Base-by-base conservation (phyloP, 2,888 invertebrate species). In the Noctua pronuba region DNA sequence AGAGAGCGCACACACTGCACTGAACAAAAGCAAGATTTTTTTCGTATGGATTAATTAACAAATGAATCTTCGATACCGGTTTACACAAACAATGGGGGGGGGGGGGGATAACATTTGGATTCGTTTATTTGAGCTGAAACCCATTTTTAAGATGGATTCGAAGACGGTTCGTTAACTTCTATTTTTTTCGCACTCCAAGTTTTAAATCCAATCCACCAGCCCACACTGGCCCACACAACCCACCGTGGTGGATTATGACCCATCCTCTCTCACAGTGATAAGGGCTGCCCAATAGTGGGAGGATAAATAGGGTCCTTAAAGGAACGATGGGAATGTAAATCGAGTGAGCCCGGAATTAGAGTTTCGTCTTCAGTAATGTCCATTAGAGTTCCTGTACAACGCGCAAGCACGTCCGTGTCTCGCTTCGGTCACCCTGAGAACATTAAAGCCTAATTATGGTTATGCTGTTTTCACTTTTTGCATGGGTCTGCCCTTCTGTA, bases 401-500 rank as follows among this genome's bases (percentile, higher is more conserved):
- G n/a, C n/a, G n/a, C n/a, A n/a, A n/a, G n/a, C n/a, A n/a, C n/a
- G n/a, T n/a, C n/a, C n/a, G n/a, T n/a, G n/a, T n/a, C n/a, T n/a
- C n/a, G n/a, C n/a, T n/a, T n/a, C n/a, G n/a, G n/a, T n/a, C n/a
- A n/a, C n/a, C n/a, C n/a, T n/a, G n/a, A n/a, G n/a, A n/a, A n/a
- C n/a, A n/a, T n/a, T n/a, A n/a, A n/a, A n/a, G n/a, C n/a, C n/a
- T n/a, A n/a, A n/a, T n/a, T n/a, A n/a, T n/a, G n/a, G n/a, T n/a
- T n/a, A n/a, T n/a, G n/a, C n/a, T n/a, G n/a, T n/a, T n/a, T n/a
- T n/a, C n/a, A n/a, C n/a, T n/a, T n/a, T n/a, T n/a, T n/a, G n/a
- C 46, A 0, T 13, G 2, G 11, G 24, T 6, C 10, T 1, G 4
- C 16, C 41, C 58, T 79, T 79, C 79, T 82, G 79, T 16, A 28